These are phyloP conservation scores for Drosophila pseudotakahashii DNA, from an alignment of 2,888 invertebrate species.

Conservation along the genomic window DNA sequence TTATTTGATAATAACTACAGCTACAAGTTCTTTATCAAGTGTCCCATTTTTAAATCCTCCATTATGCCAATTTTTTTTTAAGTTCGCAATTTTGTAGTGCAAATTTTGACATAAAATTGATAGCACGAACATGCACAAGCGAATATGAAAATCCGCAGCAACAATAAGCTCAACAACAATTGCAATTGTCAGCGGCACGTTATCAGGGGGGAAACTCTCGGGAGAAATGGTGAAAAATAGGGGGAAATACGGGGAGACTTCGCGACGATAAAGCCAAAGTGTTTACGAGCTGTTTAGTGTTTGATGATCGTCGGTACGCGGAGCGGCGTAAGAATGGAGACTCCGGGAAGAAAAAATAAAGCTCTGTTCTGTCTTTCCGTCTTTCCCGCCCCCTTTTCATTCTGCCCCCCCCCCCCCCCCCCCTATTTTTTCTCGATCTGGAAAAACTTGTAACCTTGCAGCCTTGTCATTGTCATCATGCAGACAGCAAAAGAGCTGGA, in stretches of 20 bases:
- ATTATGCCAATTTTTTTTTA: background rate
- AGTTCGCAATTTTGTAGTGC: slow-evolving; percentile 39
- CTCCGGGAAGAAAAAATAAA: slow-evolving; percentile 17
- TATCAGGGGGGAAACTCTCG: slow-evolving; percentile 41
- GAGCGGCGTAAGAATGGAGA: slow-evolving; percentile 8
- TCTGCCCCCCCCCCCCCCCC: background rate
- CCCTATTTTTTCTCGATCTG: slow-evolving; percentile 52
- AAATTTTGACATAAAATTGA: slow-evolving; percentile 69
- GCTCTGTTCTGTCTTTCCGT: slow-evolving; percentile 26
- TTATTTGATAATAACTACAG: background rate
- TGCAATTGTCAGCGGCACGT: slow-evolving; percentile 68
- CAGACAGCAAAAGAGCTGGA: slow-evolving; percentile 50
- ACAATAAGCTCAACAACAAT: slow-evolving; percentile 49
- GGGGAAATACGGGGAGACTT: slow-evolving; percentile 16
- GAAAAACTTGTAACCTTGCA: slow-evolving; percentile 79
- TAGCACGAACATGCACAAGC: slow-evolving; percentile 49
- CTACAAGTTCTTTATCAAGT: too few species aligned
- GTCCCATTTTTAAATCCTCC: background rate
- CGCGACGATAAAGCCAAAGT: slow-evolving; percentile 66
- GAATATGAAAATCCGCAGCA: background rate
- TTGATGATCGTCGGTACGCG: slow-evolving; percentile 37
- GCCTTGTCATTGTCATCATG: slow-evolving; percentile 68
- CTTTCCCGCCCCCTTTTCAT: background rate
- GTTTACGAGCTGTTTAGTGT: slow-evolving; percentile 77
- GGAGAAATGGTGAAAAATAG: background rate